A percentile compares a stretch with the other conserved stretches of the same genome.
Conservation (phyloP, 1,140 invertebrate species). For the Anoplophora glabripennis region DNA sequence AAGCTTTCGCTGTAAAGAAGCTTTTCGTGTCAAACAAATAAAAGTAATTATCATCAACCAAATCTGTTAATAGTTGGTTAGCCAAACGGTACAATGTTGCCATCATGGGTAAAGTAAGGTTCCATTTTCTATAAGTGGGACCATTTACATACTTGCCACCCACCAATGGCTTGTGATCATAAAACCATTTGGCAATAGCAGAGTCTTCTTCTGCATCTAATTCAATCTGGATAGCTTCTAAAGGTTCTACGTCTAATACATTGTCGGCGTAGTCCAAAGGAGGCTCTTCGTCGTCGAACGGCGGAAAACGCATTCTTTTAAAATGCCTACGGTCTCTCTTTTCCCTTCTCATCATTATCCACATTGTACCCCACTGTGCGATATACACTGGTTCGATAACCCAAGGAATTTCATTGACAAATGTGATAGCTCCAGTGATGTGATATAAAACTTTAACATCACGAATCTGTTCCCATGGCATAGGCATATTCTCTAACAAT, state of each 20-base stretch:
- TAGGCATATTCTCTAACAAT: slow-evolving; percentile 99
- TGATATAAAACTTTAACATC: slow-evolving; percentile 98
- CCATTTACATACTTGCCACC: slow-evolving; percentile 95
- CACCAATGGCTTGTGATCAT: slow-evolving; percentile 95
- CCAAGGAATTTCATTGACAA: slow-evolving; percentile 99
- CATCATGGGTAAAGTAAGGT: slow-evolving; percentile 92
- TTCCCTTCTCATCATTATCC: slow-evolving; percentile 99
- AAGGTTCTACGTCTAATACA: slow-evolving; percentile 96
- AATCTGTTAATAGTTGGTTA: slow-evolving; percentile 97
- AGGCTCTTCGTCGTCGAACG: slow-evolving; percentile 99
- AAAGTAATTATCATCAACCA: slow-evolving; percentile 98
- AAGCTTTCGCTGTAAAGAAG: slow-evolving; percentile 98
- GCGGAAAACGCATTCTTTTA: slow-evolving; percentile 99
- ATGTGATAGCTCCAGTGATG: slow-evolving; percentile 99
- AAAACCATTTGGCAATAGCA: slow-evolving; percentile 92
- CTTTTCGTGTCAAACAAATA: slow-evolving; percentile 99
- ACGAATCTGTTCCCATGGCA: slow-evolving; percentile 99
- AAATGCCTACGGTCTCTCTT: slow-evolving; percentile 98
- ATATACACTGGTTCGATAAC: slow-evolving; percentile 99
- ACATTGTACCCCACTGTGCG: slow-evolving; percentile 99
- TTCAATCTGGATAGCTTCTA: slow-evolving; percentile 99
- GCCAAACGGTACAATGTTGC: slow-evolving; percentile 95
- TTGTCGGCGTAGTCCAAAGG: slow-evolving; percentile 99
- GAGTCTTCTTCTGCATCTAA: slow-evolving; percentile 95
- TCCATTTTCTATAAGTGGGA: slow-evolving; percentile 94